Evolutionary conservation across 92 coral and sea anemone genomes (phyloP).

Genomic region (Umimayanthus chanpuru): DNA sequence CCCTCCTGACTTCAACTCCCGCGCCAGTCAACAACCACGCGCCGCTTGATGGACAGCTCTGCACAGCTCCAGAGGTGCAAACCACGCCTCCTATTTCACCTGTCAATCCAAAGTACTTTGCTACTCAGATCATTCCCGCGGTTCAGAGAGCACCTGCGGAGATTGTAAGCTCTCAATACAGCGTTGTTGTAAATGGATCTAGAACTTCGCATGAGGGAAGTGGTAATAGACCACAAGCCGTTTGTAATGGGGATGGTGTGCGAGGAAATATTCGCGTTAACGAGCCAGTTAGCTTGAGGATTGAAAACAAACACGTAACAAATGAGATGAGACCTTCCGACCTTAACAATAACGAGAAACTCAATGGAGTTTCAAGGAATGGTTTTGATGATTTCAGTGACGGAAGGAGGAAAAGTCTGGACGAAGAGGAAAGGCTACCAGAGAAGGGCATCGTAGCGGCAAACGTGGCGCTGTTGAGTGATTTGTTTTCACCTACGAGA

Average conservation of each 20-base stretch:
- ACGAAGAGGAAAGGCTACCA: slow-evolving; percentile 60
- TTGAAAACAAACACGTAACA: slow-evolving; percentile 30
- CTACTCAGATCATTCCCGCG: slow-evolving; percentile 69
- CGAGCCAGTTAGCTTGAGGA: slow-evolving; percentile 35
- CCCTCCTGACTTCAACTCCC: slow-evolving; percentile 26
- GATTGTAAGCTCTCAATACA: not conserved
- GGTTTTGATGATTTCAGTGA: slow-evolving; percentile 39
- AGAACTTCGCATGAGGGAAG: slow-evolving; percentile 7
- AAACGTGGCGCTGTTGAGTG: slow-evolving; percentile 82
- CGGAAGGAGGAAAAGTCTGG: slow-evolving; percentile 41
- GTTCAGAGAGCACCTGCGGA: slow-evolving; percentile 57
- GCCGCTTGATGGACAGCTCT: slow-evolving; percentile 56
- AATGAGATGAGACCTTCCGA: slow-evolving; percentile 41
- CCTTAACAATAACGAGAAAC: slow-evolving; percentile 55
- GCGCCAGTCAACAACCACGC: slow-evolving; percentile 46
- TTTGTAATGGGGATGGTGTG: slow-evolving; percentile 39
- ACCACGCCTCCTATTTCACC: slow-evolving; percentile 71
- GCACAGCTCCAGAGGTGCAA: slow-evolving; percentile 61
- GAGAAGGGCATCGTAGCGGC: slow-evolving; percentile 89
- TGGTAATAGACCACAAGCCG: slow-evolving; percentile 13
- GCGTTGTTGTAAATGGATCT: not conserved
- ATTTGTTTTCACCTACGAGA: slow-evolving; percentile 77
- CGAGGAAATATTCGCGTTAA: slow-evolving; percentile 46
- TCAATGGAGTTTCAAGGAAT: slow-evolving; percentile 25
- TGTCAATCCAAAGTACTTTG: slow-evolving; percentile 70